Conservation (phyloP, 2,888 invertebrate genomes). For the Cyclophora punctaria region DNA sequence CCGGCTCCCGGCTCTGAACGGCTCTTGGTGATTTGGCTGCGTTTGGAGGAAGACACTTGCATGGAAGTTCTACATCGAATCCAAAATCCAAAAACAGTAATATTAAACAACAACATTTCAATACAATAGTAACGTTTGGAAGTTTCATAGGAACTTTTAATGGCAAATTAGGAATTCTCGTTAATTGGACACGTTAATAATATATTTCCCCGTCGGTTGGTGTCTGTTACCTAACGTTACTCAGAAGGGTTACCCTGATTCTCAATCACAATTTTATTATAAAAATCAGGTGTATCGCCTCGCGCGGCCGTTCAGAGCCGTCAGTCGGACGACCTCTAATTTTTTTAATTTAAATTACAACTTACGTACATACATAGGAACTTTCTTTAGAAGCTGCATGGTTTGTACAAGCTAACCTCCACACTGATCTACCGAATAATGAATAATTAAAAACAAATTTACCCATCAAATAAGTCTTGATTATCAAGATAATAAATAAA, state of each 20-base stretch:
- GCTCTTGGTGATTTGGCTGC: conserved; percentile 39
- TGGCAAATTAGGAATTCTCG: conserved; percentile 1
- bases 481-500: conserved; percentile 53
- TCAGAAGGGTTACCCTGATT: conserved; percentile 58
- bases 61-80: conserved; percentile 44
- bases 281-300: conserved; percentile 41
- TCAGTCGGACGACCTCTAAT: conserved; percentile 56
- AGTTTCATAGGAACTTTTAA: conserved; percentile 4
- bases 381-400: conserved; percentile 75
- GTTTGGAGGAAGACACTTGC: conserved; percentile 53
- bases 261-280: conserved; percentile 51
- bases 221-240: conserved; percentile 3
- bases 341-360: conserved; percentile 66
- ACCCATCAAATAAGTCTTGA: conserved; percentile 56
- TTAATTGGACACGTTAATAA: no score
- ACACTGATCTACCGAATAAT: conserved; percentile 72
- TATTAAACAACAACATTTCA: conserved; percentile 7
- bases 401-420: conserved; percentile 75
- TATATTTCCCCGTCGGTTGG: no score
- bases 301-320: conserved; percentile 39
- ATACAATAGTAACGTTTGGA: conserved; percentile 5
- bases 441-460: conserved; percentile 58
- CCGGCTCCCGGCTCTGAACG: conserved; percentile 39
- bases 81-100: conserved; percentile 7
- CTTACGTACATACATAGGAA: conserved; percentile 76